Conservation (phyloP, 2,113 vertebrate species). For the Notothenia rossii region DNA sequence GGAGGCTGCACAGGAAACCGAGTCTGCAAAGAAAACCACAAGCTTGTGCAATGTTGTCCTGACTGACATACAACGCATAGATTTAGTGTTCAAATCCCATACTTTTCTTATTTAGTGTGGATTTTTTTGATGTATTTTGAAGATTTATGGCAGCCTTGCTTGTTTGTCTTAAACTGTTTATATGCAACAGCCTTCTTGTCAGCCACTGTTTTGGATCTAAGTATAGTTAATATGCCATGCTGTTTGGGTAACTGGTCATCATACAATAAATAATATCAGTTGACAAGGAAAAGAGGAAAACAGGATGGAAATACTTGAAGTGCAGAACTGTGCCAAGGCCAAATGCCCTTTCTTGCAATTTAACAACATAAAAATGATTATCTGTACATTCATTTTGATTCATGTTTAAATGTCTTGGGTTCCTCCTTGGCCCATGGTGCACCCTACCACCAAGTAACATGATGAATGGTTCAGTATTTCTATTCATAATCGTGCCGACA, state of each 20-base stretch:
- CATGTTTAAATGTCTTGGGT: too few relatives aligned
- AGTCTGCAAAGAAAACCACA: slow-evolving; percentile 4
- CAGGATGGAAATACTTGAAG: background rate
- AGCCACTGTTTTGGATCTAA: slow-evolving; percentile 22
- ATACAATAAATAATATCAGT: slow-evolving; percentile 33
- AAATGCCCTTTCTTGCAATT: too few relatives aligned
- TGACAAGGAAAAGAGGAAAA: slow-evolving; percentile 6
- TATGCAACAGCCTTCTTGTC: slow-evolving; percentile 26
- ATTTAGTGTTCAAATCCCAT: slow-evolving; percentile 32
- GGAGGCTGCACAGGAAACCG: background rate
- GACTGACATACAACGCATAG: background rate
- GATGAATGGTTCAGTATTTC: too few relatives aligned
- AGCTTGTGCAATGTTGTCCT: slow-evolving; percentile 16
- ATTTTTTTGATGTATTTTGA: slow-evolving; percentile 27
- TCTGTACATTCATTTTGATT: too few relatives aligned
- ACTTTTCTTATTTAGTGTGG: slow-evolving; percentile 16
- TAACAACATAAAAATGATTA: too few relatives aligned
- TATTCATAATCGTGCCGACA: too few relatives aligned
- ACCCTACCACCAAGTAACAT: too few relatives aligned
- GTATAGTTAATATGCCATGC: slow-evolving; percentile 21
- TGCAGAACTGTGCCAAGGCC: too few relatives aligned
- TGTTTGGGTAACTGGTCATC: slow-evolving; percentile 26
- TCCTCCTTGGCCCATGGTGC: too few relatives aligned
- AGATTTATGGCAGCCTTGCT: slow-evolving; percentile 21
- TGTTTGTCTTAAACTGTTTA: slow-evolving; percentile 46